Base-by-base conservation (phyloP, 2,888 invertebrate genomes). In the Folsomia candida region DNA sequence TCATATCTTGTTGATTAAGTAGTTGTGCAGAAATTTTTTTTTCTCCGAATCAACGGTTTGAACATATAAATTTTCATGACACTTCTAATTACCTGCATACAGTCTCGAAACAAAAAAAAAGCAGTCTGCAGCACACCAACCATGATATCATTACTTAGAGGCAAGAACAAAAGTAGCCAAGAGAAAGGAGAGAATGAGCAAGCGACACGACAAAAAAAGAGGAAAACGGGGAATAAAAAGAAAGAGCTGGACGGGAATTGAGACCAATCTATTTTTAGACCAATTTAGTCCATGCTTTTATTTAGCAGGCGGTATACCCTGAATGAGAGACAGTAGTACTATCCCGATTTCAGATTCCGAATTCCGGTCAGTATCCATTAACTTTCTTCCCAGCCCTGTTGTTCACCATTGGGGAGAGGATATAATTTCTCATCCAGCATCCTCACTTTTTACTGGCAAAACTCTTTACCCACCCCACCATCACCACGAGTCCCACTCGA, bases 291-390 rank as follows among this genome's bases (percentile, higher is more conserved):
- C 37, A 37, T 37, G 37, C 6, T 37, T 37, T 37, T 37, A 37
- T 37, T 37, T 37, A 37, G 37, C 37, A 37, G 37, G 37, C 14
- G 37, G 37, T 14, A 37, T 37, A 58, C 26, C 62, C 57, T 11
- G 51, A 24, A 14, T 22, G 25, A 37, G 6, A 29, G 62, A 29
- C 20, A 26, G 24, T 59, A 6, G 2, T 54, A 64, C 64, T 25
- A 37, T 64, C 37, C 65, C 63, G 27, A 60, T 57, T 68, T 59
- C 59, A 14, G 62, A 68, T 65, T 69, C 25, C 26, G 58, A 64
- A 60, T 70, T 70, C 67, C 58, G 69, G 70, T 70, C 60, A 68
- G 72, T 59, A 60, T 70, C 65, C 70, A 70, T 70, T 70, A 66
- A 28, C 26, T 51, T 25, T 64, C 47, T 9, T 47, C 37, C 14